A percentile compares a stretch with the other conserved stretches of the same genome.
Evolutionary conservation across 2,113 vertebrate species (phyloP).

Genomic region (Amazona vittata): DNA sequence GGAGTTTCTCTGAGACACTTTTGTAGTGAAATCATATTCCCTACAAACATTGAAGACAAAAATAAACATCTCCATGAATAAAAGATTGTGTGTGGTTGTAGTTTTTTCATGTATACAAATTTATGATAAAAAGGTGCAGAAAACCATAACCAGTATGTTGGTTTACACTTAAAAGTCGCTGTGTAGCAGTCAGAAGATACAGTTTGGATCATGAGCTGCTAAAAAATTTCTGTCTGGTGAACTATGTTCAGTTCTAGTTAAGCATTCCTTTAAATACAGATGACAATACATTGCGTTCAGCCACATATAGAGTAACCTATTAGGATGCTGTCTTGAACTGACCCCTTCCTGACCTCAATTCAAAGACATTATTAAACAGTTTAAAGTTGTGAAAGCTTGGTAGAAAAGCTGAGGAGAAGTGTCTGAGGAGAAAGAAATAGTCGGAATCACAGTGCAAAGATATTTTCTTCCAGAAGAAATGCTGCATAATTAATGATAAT

Average conservation of each 20-base stretch:
- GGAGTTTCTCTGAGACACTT: conserved; percentile 71
- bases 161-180: not conserved
- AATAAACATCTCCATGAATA: conserved; percentile 65
- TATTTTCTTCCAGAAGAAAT: not conserved
- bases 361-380: not conserved
- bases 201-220: not conserved
- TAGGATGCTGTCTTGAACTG: not conserved
- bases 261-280: not conserved
- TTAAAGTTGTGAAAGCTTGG: not conserved
- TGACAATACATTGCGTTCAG: not conserved
- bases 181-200: not conserved
- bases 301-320: not conserved
- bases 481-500: not conserved
- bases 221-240: not conserved
- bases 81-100: conserved; percentile 49
- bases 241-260: not conserved
- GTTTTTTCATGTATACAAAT: conserved; percentile 10
- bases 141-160: not conserved
- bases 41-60: conserved; percentile 59
- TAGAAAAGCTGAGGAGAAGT: not conserved
- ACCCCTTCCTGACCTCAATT: not conserved
- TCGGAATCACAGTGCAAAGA: not conserved
- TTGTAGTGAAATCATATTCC: conserved; percentile 69
- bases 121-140: not conserved
- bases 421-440: not conserved